A percentile compares a stretch with the other conserved stretches of the same genome.
Evolutionary conservation across 1,140 invertebrate genomes (phyloP).

Genomic region (Drosophila sulfurigaster): DNA sequence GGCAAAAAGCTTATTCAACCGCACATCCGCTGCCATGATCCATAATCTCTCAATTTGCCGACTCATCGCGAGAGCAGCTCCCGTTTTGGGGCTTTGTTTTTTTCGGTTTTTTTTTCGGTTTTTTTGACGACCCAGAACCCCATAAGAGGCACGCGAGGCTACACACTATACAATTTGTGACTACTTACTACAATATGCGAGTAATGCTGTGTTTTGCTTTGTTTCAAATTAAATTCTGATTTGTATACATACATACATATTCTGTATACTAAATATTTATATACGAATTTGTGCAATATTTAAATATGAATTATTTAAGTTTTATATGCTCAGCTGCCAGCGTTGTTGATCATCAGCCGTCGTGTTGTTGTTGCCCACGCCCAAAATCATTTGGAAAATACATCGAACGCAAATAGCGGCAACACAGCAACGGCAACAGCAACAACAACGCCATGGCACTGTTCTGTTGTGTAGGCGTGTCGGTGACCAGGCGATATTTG

Average conservation of each 20-base stretch:
- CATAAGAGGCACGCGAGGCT: conserved; percentile 51
- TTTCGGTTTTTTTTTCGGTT: background rate
- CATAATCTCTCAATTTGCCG: conserved; percentile 35
- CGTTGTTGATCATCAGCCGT: conserved; percentile 41
- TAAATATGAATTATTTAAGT: conserved; percentile 71
- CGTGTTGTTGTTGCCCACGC: conserved; percentile 47
- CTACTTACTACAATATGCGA: conserved; percentile 13
- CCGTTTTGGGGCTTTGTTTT: conserved; percentile 33
- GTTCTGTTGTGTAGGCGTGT: conserved; percentile 58
- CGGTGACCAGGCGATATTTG: conserved; percentile 48
- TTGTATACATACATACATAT: background rate
- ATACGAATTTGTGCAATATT: conserved; percentile 52
- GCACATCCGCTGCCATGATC: conserved; percentile 43
- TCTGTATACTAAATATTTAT: background rate
- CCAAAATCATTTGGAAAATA: conserved; percentile 67
- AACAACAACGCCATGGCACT: conserved; percentile 13
- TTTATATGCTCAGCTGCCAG: conserved; percentile 59
- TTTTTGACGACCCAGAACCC: conserved; percentile 42
- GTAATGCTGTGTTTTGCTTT: conserved; percentile 12
- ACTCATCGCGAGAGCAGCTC: conserved; percentile 34
- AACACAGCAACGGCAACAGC: conserved; percentile 10
- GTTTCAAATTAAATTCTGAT: conserved; percentile 21
- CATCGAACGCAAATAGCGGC: conserved; percentile 55
- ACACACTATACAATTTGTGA: conserved; percentile 3
- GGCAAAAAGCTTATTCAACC: conserved; percentile 19